A percentile compares a stretch with the other conserved stretches of the same genome.
These are phyloP conservation scores for Antheraea mylitta DNA, from an alignment of 1,140 invertebrate genomes.

Conservation along the genomic window DNA sequence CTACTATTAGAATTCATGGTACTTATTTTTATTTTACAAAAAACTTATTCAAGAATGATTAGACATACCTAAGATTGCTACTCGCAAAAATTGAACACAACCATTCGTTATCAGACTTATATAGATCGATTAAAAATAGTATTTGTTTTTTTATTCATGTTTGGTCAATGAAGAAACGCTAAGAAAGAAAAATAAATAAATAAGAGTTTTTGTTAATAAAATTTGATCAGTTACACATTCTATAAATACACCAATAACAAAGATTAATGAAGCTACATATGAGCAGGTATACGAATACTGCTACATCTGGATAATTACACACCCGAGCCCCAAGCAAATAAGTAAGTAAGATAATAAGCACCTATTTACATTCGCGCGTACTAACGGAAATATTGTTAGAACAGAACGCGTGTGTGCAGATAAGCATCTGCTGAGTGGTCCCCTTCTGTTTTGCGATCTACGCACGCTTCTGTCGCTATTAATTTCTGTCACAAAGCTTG, in stretches of 20 bases:
- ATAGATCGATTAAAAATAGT: too few species aligned
- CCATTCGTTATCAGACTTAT: too few species aligned
- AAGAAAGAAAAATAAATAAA: too few species aligned
- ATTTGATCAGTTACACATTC: too few species aligned
- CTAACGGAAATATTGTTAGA: constrained; percentile 31
- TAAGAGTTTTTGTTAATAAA: too few species aligned
- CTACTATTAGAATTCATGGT: too few species aligned
- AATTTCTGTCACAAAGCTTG: constrained; percentile 71
- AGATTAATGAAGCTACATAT: constrained; percentile 1
- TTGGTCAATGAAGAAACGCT: too few species aligned
- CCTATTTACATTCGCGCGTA: constrained; percentile 25
- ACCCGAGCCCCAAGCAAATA: not conserved
- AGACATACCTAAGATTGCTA: too few species aligned
- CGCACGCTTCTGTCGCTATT: constrained; percentile 64
- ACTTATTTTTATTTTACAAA: too few species aligned
- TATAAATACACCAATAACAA: not conserved
- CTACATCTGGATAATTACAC: not conserved
- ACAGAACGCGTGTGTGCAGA: constrained; percentile 51
- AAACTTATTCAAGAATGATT: too few species aligned
- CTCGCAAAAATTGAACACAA: too few species aligned
- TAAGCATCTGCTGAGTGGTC: constrained; percentile 76
- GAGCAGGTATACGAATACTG: not conserved
- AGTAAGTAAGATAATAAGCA: constrained; percentile 21
- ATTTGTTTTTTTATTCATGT: too few species aligned
- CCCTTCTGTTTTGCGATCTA: constrained; percentile 68